phyloP scores from a whole-genome alignment of 2,888 invertebrate species.

The Tridacna gigas region DNA sequence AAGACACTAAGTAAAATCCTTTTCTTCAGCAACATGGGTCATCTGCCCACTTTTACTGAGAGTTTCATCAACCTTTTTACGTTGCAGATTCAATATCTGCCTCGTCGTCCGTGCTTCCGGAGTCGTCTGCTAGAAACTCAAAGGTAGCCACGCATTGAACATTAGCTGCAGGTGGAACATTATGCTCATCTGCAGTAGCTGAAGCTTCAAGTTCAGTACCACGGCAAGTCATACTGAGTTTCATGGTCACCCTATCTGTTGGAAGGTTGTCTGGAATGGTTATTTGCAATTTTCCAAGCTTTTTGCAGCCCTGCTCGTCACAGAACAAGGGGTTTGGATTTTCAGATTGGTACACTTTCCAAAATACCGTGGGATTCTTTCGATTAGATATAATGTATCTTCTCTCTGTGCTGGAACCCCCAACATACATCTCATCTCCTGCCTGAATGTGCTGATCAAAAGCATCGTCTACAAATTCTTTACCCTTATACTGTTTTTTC shows the following conservation, averaged over 20 bases:
- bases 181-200: conserved; percentile 16
- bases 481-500: conserved; percentile 37
- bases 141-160: conserved; percentile 25
- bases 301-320: conserved; percentile 43
- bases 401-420: conserved; percentile 27
- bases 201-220: conserved; percentile 60
- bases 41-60: neutral
- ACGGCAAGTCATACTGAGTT: conserved; percentile 54
- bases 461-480: conserved; percentile 44
- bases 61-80: neutral
- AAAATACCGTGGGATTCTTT: conserved; percentile 42
- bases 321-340: conserved; percentile 52
- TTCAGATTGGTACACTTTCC: conserved; percentile 57
- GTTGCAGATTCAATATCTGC: neutral
- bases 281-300: conserved; percentile 50
- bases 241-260: conserved; percentile 22
- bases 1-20: neutral
- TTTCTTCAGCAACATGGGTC: neutral
- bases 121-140: conserved; percentile 41
- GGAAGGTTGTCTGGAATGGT: conserved; percentile 26
- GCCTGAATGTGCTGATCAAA: conserved; percentile 58
- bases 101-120: conserved; percentile 1
- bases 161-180: conserved; percentile 15
- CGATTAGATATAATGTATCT: conserved; percentile 41
- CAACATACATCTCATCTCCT: conserved; percentile 48